phyloP scores from a whole-genome alignment of 1,140 invertebrate species.

The Ladona fulva region DNA sequence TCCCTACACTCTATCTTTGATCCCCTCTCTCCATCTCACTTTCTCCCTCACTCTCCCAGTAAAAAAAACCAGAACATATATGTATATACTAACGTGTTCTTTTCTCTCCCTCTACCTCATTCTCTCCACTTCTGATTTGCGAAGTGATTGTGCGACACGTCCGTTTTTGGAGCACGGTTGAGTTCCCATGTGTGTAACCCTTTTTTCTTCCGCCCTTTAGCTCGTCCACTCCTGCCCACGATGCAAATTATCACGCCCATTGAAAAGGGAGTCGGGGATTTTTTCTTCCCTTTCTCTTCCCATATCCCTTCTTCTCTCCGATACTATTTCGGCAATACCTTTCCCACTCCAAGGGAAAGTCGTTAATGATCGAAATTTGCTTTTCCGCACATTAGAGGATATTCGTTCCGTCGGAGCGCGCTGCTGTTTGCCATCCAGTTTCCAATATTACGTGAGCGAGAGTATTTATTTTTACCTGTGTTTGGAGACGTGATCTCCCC shows the following conservation, averaged over 20 bases:
- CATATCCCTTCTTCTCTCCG: neutral
- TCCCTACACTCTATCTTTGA: neutral
- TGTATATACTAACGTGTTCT: neutral
- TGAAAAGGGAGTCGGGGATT: neutral
- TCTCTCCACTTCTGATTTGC: neutral
- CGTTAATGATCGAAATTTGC: no score
- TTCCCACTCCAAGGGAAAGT: no score
- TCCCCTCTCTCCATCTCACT: neutral
- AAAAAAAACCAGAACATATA: neutral
- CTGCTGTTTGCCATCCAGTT: no score
- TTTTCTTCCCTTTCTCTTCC: neutral
- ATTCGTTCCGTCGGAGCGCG: no score
- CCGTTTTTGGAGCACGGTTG: no score
- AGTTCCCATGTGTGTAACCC: no score
- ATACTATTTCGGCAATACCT: neutral
- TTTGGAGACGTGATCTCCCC: no score
- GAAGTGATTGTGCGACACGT: neutral
- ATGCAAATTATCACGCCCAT: slow-evolving; percentile 5
- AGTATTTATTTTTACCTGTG: no score
- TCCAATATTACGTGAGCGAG: no score
- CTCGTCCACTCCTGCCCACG: neutral
- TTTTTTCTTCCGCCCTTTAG: no score
- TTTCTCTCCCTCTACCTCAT: neutral
- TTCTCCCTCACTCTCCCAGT: neutral
- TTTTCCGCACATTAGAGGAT: no score